Base-by-base conservation (phyloP, 2,888 invertebrate genomes). In the Melinaea menophilus region DNA sequence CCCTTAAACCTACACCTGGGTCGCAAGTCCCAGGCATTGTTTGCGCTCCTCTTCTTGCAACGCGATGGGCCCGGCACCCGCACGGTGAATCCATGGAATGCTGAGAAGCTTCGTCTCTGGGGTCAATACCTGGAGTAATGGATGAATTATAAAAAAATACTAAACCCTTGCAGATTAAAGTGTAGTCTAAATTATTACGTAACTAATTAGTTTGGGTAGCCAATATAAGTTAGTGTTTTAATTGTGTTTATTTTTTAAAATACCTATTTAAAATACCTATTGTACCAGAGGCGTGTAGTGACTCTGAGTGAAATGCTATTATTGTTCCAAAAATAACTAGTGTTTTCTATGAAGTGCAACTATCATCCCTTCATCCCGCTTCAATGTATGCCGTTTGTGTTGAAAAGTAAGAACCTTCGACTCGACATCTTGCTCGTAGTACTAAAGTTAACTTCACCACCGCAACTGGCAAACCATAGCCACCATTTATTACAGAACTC, bases 91-190 rank as follows among this genome's bases (percentile, higher is more conserved):
- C n/a, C n/a, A n/a, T n/a, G n/a, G n/a, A n/a, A n/a, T n/a, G n/a
- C n/a, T n/a, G n/a, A n/a, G n/a, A n/a, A n/a, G n/a, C n/a, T n/a
- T n/a, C n/a, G n/a, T n/a, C n/a, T 48, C 67, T 91, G 83, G 92
- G 75, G 91, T 92, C 69, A 79, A 80, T 81, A 31, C 75, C 87
- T 1, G 86, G 90, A 68, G 87, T 84, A 41, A 86, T 92, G 69
- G 84, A 91, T 45, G 94, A 94, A 72, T 78, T 98, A 60, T 56
- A 82, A 92, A 11, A 87, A 92, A 69, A 62, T 88, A 3, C 76
- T 70, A 58, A 57, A 67, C 84, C 81, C 46, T 75, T 88, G 12
- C 75, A 79, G 64, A 74, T 89, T 47, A 72, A 72, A 46, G 71
- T 75, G 48, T 74, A 46, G 55, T 67, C 12, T n/a, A n/a, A n/a